These are phyloP conservation scores for Trichomycterus rosablanca DNA, from an alignment of 2,113 vertebrate species.

Conservation along the genomic window DNA sequence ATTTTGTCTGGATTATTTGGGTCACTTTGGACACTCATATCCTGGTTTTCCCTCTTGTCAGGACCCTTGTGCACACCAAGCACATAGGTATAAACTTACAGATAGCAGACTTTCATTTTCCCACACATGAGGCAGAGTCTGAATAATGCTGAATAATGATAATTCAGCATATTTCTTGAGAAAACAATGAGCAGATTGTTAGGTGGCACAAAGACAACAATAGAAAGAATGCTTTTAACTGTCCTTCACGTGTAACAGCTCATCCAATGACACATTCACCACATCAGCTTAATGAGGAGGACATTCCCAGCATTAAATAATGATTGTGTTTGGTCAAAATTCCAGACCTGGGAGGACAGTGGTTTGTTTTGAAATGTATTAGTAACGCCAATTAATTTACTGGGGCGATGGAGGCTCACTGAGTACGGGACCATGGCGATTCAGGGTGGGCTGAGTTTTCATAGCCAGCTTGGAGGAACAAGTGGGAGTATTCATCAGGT, in stretches of 20 bases:
- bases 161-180: constrained; percentile 10
- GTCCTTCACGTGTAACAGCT: constrained; percentile 19
- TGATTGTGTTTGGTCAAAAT: constrained; percentile 67
- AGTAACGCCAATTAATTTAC: constrained; percentile 76
- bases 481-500: constrained; percentile 43
- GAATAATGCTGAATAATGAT: constrained; percentile 21
- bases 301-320: constrained; percentile 68
- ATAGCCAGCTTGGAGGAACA: constrained; percentile 36
- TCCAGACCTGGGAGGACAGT: constrained; percentile 60
- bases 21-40: too few species aligned
- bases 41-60: too few species aligned
- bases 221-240: constrained; percentile 25
- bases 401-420: constrained; percentile 58
- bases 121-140: not conserved
- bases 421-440: constrained; percentile 49
- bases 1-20: too few species aligned
- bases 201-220: constrained; percentile 14
- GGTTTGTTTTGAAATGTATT: constrained; percentile 68
- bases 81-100: too few species aligned
- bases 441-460: constrained; percentile 40
- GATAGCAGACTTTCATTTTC: too few species aligned
- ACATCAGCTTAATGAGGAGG: constrained; percentile 63
- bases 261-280: constrained; percentile 53
- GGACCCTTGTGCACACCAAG: too few species aligned
- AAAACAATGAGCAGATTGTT: constrained; percentile 35